Conservation (phyloP, 1,140 invertebrate genomes). For the Branchinecta lynchi region DNA sequence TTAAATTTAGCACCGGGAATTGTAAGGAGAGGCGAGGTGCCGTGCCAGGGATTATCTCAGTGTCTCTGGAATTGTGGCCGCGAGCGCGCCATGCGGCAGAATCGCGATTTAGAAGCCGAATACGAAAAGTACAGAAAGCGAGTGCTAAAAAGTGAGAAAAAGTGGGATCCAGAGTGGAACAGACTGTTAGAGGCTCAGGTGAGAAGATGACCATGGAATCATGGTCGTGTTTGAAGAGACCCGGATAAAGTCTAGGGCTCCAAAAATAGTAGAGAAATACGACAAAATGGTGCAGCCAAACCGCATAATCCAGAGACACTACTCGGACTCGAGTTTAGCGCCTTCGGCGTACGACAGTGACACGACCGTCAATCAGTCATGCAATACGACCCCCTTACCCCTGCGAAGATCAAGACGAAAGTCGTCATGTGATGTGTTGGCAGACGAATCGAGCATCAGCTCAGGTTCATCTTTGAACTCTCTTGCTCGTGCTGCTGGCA, state of each 20-base stretch:
- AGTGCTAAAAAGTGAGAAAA: background rate
- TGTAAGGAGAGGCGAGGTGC: background rate
- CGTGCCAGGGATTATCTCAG: background rate
- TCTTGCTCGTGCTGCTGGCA: background rate
- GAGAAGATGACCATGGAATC: background rate
- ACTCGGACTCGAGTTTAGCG: background rate
- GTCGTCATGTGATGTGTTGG: background rate
- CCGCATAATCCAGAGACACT: background rate
- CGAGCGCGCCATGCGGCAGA: background rate
- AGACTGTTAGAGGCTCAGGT: background rate
- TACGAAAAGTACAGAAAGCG: background rate
- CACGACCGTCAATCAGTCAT: background rate
- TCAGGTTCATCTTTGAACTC: background rate
- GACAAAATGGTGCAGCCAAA: background rate
- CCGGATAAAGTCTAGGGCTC: background rate
- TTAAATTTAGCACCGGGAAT: conserved; percentile 9
- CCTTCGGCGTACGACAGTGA: background rate
- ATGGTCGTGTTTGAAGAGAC: background rate
- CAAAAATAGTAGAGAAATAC: background rate
- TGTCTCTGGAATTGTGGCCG: background rate
- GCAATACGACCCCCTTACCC: background rate
- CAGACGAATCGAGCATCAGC: background rate
- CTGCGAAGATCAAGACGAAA: background rate
- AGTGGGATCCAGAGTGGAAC: background rate
- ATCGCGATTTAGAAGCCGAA: background rate